These are phyloP conservation scores for Coreius guichenoti DNA, from an alignment of 2,797 vertebrate species.

Conservation along the genomic window DNA sequence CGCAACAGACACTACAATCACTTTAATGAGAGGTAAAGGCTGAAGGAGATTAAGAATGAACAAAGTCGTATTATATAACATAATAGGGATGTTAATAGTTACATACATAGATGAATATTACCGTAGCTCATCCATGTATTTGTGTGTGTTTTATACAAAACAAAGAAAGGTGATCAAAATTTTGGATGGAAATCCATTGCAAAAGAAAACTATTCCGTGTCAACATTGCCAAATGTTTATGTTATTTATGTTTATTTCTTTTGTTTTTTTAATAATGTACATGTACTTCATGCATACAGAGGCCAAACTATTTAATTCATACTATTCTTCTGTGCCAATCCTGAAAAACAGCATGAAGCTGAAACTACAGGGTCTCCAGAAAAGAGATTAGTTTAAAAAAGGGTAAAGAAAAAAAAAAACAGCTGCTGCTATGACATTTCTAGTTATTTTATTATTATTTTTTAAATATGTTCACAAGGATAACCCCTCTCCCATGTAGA, in stretches of 20 bases:
- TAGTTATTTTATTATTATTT: conserved; percentile 31
- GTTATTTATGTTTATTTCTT: conserved; percentile 79
- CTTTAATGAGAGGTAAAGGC: conserved; percentile 49
- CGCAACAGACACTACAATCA: conserved; percentile 49
- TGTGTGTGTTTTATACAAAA: conserved; percentile 66
- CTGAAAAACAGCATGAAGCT: conserved; percentile 32
- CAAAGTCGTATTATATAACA: conserved; percentile 59
- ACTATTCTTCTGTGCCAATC: conserved; percentile 78
- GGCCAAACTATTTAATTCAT: conserved; percentile 69
- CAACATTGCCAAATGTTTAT: conserved; percentile 77
- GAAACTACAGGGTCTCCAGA: conserved; percentile 52
- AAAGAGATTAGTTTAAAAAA: conserved; percentile 30
- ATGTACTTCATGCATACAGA: conserved; percentile 61
- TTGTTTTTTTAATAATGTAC: conserved; percentile 66
- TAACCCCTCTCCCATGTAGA: conserved; percentile 7
- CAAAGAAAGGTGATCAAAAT: conserved; percentile 52
- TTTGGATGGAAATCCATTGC: conserved; percentile 56
- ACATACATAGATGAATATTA: conserved; percentile 66
- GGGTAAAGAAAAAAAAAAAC: conserved; percentile 27
- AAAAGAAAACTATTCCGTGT: conserved; percentile 62
- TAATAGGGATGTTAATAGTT: conserved; percentile 64
- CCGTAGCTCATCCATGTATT: conserved; percentile 66
- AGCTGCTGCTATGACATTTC: conserved; percentile 62
- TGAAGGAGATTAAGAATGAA: conserved; percentile 40
- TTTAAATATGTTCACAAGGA: not conserved